These are phyloP conservation scores for Nematolebias whitei DNA, from an alignment of 2,113 vertebrate species.

Conservation along the genomic window DNA sequence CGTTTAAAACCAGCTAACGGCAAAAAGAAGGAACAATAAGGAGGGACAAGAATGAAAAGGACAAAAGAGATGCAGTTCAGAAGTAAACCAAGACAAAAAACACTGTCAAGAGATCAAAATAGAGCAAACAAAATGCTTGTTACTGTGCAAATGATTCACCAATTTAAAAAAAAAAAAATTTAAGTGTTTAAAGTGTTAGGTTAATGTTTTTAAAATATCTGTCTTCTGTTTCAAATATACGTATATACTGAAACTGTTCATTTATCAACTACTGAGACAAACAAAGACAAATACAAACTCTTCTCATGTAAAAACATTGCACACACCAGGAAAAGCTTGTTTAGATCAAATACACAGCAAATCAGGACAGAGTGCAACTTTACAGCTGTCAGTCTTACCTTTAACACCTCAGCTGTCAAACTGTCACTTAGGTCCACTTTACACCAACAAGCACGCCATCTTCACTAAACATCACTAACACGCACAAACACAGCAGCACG, in stretches of 20 bases:
- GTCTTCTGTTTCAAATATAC: too few species aligned
- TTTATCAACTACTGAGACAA: too few species aligned
- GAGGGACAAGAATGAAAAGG: neutral
- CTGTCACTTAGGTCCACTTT: conserved; percentile 41
- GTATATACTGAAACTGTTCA: too few species aligned
- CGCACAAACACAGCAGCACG: conserved; percentile 1
- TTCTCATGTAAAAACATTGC: neutral
- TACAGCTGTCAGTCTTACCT: conserved; percentile 35
- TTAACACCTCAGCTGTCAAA: conserved; percentile 44
- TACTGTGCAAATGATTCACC: neutral
- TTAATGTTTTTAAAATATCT: neutral
- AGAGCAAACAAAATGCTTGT: neutral
- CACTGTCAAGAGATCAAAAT: neutral
- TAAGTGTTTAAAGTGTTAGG: neutral
- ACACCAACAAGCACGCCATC: conserved; percentile 30
- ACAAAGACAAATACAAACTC: neutral
- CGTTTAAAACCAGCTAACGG: conserved; percentile 37
- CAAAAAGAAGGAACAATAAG: conserved; percentile 22
- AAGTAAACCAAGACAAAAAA: neutral
- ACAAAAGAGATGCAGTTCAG: neutral
- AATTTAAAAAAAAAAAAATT: neutral
- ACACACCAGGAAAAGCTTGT: neutral
- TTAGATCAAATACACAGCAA: neutral
- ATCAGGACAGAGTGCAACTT: conserved; percentile 5
- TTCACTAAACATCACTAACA: conserved; percentile 24